Conservation (phyloP, 2,888 invertebrate species). For the Eristalinus aeneus region DNA sequence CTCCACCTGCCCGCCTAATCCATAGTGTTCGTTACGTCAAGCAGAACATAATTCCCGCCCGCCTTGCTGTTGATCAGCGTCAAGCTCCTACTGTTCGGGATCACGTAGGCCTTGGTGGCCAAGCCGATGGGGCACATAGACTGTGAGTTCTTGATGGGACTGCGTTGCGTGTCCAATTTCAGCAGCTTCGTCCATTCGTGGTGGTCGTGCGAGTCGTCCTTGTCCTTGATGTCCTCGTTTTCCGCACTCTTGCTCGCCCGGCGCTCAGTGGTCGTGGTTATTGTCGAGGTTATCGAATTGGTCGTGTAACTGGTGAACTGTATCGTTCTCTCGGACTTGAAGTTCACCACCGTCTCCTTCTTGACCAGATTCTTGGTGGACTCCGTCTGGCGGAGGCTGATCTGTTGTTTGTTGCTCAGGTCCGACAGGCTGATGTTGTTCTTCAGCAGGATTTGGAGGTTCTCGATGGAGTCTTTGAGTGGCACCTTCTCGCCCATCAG, state of each 20-base stretch:
- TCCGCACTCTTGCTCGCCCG: conserved; percentile 36
- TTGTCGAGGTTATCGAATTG: conserved; percentile 64
- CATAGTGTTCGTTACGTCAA: conserved; percentile 75
- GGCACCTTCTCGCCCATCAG: conserved; percentile 75
- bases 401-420: conserved; percentile 79
- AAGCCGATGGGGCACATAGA: conserved; percentile 78
- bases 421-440: conserved; percentile 80
- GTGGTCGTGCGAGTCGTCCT: conserved; percentile 55
- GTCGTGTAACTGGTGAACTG: conserved; percentile 63
- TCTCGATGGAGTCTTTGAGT: conserved; percentile 80
- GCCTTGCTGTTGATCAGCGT: conserved; percentile 75
- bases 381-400: conserved; percentile 76
- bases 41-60: conserved; percentile 72
- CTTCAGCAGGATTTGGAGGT: conserved; percentile 79
- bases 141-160: conserved; percentile 79
- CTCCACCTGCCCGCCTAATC: conserved; percentile 10
- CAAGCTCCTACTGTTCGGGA: conserved; percentile 80
- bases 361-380: conserved; percentile 75
- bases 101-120: conserved; percentile 75
- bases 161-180: conserved; percentile 76
- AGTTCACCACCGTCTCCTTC: conserved; percentile 76
- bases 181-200: conserved; percentile 74
- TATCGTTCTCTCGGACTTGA: conserved; percentile 74
- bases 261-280: conserved; percentile 48
- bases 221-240: conserved; percentile 51